These are phyloP conservation scores for Rana temporaria DNA, from an alignment of 2,113 vertebrate species.

Conservation along the genomic window DNA sequence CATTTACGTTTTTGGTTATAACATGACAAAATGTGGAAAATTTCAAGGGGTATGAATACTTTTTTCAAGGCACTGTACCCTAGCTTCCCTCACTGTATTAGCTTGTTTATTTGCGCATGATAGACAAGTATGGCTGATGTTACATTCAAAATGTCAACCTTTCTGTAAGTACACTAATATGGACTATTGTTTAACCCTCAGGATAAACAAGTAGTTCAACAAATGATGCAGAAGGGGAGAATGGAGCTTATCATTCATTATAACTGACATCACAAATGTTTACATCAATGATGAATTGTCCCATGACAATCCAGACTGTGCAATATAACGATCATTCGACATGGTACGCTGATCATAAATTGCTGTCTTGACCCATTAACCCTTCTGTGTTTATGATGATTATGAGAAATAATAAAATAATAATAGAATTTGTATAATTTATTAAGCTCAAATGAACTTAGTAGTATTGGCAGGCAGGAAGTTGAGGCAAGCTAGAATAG, in stretches of 20 bases:
- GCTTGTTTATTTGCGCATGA: background rate
- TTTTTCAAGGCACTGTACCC: no score
- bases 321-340: background rate
- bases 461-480: conserved; percentile 8
- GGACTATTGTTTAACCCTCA: background rate
- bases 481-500: background rate
- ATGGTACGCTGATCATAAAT: background rate
- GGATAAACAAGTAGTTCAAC: background rate
- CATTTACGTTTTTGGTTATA: no score
- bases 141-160: no score
- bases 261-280: conserved; percentile 7
- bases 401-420: background rate
- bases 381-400: conserved; percentile 13
- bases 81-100: no score
- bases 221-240: background rate
- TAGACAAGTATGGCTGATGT: no score
- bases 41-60: no score
- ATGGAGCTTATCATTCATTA: conserved; percentile 3
- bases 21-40: no score
- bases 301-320: background rate
- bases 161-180: background rate
- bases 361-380: conserved; percentile 15
- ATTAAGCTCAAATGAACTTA: conserved; percentile 30
- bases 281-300: background rate
- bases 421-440: conserved; percentile 4